Conservation (phyloP, 2,113 vertebrate genomes). For the Lonchura striata region DNA sequence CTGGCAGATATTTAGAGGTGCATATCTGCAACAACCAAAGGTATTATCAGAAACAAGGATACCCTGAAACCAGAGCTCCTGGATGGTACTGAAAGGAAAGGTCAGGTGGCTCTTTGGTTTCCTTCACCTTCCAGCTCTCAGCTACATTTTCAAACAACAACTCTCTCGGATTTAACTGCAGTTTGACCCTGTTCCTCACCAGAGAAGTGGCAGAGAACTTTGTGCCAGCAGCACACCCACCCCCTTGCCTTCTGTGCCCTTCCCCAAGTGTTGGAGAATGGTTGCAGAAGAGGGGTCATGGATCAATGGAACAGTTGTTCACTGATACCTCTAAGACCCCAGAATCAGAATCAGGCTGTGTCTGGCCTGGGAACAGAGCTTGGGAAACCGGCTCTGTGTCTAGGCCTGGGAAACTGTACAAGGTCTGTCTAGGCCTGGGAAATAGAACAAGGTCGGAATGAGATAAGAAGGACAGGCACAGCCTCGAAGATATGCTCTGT, state of each 20-base stretch:
- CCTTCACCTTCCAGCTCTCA: not conserved
- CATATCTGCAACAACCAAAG: not conserved
- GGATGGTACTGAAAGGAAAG: not conserved
- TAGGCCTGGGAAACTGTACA: no score
- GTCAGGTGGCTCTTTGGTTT: not conserved
- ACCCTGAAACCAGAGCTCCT: not conserved
- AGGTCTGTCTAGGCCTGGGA: no score
- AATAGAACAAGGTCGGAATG: no score
- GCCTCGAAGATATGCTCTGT: no score
- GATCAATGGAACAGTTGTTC: no score
- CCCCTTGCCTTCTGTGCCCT: accelerated
- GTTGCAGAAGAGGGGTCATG: no score
- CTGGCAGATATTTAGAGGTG: not conserved
- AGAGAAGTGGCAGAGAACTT: not conserved
- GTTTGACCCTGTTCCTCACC: not conserved
- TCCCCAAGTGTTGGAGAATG: no score
- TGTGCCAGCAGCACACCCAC: not conserved
- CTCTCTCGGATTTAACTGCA: not conserved
- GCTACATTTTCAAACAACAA: not conserved
- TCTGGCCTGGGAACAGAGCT: no score
- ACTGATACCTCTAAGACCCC: no score
- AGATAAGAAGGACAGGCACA: no score
- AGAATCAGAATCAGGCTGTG: no score
- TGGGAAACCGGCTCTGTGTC: no score
- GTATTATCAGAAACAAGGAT: not conserved